Evolutionary conservation across 2,888 invertebrate genomes (phyloP).

Genomic region (Eumacrocentrus americanus): DNA sequence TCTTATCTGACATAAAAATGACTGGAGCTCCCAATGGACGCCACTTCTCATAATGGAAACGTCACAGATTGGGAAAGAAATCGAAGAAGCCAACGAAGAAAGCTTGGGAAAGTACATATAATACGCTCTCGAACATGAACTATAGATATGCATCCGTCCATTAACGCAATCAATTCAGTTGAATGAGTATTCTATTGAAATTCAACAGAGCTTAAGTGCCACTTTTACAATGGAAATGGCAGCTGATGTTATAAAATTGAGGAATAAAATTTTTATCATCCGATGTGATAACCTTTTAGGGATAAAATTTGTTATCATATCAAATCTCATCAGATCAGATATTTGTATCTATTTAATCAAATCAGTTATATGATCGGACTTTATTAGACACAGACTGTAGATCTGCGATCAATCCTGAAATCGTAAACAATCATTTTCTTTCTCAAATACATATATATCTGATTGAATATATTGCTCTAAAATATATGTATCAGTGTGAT

Average conservation of each 20-base stretch:
- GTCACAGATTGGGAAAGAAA: not conserved
- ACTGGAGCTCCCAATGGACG: constrained; percentile 8
- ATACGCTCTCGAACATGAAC: not conserved
- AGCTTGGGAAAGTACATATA: constrained; percentile 7
- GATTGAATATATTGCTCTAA: no score
- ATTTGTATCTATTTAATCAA: no score
- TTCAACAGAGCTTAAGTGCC: constrained; percentile 8
- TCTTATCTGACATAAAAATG: constrained; percentile 10
- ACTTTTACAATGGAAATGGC: not conserved
- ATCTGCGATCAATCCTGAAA: no score
- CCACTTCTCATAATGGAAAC: constrained; percentile 7
- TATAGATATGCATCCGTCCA: constrained; percentile 2
- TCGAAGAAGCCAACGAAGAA: not conserved
- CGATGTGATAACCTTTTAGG: no score
- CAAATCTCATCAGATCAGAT: no score
- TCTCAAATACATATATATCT: not conserved
- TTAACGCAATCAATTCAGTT: constrained; percentile 15
- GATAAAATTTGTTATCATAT: no score
- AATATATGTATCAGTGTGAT: not conserved
- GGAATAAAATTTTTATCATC: not conserved
- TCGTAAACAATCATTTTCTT: no score
- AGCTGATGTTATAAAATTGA: not conserved
- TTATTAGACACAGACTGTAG: no score
- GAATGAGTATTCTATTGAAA: constrained; percentile 7
- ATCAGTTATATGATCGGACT: no score